Conservation (phyloP, 2,888 invertebrate species). For the Cyrtodaria siliqua region DNA sequence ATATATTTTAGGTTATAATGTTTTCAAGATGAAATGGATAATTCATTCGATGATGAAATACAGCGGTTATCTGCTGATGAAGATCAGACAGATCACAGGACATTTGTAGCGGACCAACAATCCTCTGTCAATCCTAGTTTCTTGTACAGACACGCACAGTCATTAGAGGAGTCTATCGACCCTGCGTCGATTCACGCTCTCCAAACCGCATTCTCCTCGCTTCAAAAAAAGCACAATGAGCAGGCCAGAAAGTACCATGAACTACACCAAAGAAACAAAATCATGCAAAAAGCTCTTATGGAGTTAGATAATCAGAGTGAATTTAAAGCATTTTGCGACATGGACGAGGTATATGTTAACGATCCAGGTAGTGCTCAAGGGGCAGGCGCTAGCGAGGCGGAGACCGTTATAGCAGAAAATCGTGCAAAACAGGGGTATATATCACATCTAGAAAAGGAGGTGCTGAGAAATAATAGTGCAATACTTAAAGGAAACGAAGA, state of each 20-base stretch:
- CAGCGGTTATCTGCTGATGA: slow-evolving; percentile 22
- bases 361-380: slow-evolving; percentile 29
- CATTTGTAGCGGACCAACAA: not conserved
- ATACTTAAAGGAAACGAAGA: slow-evolving; percentile 37
- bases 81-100: not conserved
- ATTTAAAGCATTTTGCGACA: slow-evolving; percentile 3
- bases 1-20: slow-evolving; percentile 5
- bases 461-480: slow-evolving; percentile 27
- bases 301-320: not conserved
- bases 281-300: slow-evolving; percentile 28
- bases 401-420: slow-evolving; percentile 27
- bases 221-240: slow-evolving; percentile 72
- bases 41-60: slow-evolving; percentile 47
- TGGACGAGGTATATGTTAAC: slow-evolving; percentile 17
- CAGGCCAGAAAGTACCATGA: slow-evolving; percentile 34
- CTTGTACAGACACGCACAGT: not conserved
- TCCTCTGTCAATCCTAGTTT: slow-evolving; percentile 9
- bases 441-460: slow-evolving; percentile 49
- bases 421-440: slow-evolving; percentile 50
- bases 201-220: slow-evolving; percentile 68
- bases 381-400: slow-evolving; percentile 52
- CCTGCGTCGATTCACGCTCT: slow-evolving; percentile 68
- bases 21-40: slow-evolving; percentile 36
- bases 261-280: slow-evolving; percentile 30
- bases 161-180: slow-evolving; percentile 17